Evolutionary conservation across 2,797 vertebrate genomes (phyloP).

Genomic region (Odontamblyopus rebecca): DNA sequence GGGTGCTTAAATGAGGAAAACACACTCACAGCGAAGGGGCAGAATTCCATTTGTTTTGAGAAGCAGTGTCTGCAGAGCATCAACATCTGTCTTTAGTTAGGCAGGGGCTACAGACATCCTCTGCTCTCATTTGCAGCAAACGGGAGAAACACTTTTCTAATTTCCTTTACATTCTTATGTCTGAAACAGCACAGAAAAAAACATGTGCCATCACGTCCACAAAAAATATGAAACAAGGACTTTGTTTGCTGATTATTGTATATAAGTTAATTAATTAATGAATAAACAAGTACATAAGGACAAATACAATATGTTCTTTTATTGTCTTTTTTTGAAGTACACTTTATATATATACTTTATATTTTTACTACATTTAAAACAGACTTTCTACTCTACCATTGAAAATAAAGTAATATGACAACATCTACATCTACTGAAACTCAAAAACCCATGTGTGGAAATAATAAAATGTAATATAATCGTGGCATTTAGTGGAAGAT

Average conservation of each 20-base stretch:
- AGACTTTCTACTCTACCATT: background rate
- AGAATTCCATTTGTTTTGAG: constrained; percentile 68
- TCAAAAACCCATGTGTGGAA: constrained; percentile 18
- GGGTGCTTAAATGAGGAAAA: constrained; percentile 51
- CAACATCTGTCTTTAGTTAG: constrained; percentile 77
- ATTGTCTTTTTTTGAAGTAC: background rate
- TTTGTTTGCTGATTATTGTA: constrained; percentile 16
- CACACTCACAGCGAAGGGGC: constrained; percentile 47
- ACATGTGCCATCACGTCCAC: constrained; percentile 44
- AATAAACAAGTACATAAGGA: too few relatives aligned
- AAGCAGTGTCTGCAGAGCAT: constrained; percentile 68
- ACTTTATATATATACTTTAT: too few relatives aligned
- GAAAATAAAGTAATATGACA: background rate
- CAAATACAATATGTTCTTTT: background rate
- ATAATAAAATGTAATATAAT: constrained; percentile 26
- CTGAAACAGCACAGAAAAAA: constrained; percentile 68
- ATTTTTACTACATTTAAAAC: background rate
- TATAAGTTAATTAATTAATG: background rate
- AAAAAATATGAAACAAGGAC: constrained; percentile 38
- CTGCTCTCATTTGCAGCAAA: constrained; percentile 73
- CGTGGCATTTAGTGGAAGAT: constrained; percentile 26
- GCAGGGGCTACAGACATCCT: constrained; percentile 70
- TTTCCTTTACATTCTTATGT: constrained; percentile 71
- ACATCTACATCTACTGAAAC: constrained; percentile 8
- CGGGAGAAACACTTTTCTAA: constrained; percentile 60